phyloP scores from a whole-genome alignment of 2,113 vertebrate species.

The Calidris pygmaea region DNA sequence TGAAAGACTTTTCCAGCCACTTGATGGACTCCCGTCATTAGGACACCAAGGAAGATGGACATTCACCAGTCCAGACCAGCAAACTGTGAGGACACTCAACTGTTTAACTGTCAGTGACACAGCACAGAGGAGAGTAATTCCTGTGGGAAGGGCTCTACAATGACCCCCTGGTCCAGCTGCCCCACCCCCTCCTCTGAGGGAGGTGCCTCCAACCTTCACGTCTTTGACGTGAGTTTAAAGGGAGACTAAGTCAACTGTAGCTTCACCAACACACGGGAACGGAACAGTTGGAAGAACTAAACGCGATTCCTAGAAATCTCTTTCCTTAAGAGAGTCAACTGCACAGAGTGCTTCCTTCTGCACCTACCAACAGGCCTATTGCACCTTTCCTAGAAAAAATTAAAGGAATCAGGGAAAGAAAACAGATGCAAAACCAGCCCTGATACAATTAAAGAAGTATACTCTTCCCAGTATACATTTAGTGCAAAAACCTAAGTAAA shows the following conservation, averaged over 20 bases:
- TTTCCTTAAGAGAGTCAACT: background rate
- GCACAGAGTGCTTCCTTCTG: background rate
- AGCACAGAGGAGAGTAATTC: fast-evolving
- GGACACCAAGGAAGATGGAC: background rate
- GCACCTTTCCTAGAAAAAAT: background rate
- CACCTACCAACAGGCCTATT: background rate
- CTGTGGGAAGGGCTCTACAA: background rate
- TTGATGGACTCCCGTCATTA: background rate
- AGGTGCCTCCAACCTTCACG: background rate
- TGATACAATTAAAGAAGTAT: background rate
- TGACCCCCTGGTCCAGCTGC: background rate
- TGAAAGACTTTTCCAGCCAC: background rate
- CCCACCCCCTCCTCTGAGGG: fast-evolving
- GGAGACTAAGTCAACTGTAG: background rate
- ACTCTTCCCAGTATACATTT: background rate
- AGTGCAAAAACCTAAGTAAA: background rate
- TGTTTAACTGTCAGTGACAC: background rate
- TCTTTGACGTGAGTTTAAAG: background rate
- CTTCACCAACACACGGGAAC: background rate
- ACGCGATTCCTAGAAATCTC: background rate
- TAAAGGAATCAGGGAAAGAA: background rate
- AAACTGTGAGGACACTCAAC: fast-evolving
- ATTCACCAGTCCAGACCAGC: background rate
- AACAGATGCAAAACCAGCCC: background rate
- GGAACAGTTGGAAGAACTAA: background rate